Evolutionary conservation across 2,797 vertebrate genomes (phyloP), one percentile per base, ranked within the genome.

Genomic region (Setipinna tenuifilis): DNA sequence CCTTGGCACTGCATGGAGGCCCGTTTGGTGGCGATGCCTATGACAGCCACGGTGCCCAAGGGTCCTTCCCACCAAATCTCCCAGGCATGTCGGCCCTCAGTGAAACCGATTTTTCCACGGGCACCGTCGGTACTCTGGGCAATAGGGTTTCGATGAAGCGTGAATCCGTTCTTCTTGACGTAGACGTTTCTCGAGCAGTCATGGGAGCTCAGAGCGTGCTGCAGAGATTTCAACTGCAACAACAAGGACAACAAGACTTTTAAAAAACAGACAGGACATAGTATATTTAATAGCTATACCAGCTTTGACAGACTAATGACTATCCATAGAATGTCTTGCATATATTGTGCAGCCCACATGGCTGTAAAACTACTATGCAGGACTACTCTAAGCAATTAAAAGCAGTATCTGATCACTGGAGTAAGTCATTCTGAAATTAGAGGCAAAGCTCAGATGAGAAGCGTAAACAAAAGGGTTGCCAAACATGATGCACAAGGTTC

Each of bases 11-110:
- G 98, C 97, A 99, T 97, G 85, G 97, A 94, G 0, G 98, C 98
- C 82, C 98, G 95, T 92, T 99, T 99, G 0, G 98, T 99, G 90
- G 98, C 98, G 0, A 99, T 97, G 90, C 98, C 98, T 35, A 99
- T 98, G 83, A 99, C 98, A 0, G 98, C 98, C 90, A 99, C 98
- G 0, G 98, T 99, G 87, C 98, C 98, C 2, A 99, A 96, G 3
- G 98, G 98, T 68, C 98, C 98, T 84, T 99, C 98, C 98, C 98
- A 99, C 98, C 98, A 99, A 87, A 99, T 98, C 93, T 99, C 98
- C 98, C 98, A 99, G 23, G 98, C 98, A 4, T 99, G 98, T 48
- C 98, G 96, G 35, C 98, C 98, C 94, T 99, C 98, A 0, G 95
- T 96, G 91, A 99, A 99, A 92, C 98, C 98, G 1, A 99, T 98